Conservation (phyloP, 37 sponge, comb jelly and placozoan genomes). For the Halichondria panicea region DNA sequence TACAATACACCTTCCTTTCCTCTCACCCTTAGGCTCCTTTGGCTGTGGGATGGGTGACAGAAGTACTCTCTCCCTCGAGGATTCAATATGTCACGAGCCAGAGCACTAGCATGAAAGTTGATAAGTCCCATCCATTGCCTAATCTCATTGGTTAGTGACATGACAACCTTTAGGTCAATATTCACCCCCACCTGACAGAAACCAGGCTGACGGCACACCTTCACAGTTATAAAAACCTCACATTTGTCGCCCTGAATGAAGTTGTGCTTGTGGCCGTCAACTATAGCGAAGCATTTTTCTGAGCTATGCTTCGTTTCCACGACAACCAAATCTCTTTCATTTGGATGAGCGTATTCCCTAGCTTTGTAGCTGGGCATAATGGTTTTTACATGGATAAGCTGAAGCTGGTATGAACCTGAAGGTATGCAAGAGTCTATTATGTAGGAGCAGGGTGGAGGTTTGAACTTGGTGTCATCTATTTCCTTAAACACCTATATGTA, state of each 20-base stretch:
- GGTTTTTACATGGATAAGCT: constrained; percentile 19
- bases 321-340: constrained; percentile 35
- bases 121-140: constrained; percentile 73
- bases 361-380: background rate
- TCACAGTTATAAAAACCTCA: constrained; percentile 7
- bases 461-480: background rate
- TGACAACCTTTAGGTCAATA: constrained; percentile 35
- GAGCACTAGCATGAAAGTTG: constrained; percentile 28
- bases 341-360: constrained; percentile 26
- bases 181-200: background rate
- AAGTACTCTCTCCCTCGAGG: constrained; percentile 55
- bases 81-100: constrained; percentile 54
- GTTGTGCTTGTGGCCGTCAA: background rate
- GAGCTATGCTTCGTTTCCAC: background rate
- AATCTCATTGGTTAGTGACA: constrained; percentile 38
- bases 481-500: background rate
- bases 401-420: background rate
- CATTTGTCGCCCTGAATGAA: background rate
- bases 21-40: background rate
- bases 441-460: constrained; percentile 11
- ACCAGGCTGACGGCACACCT: constrained; percentile 4
- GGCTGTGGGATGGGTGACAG: background rate
- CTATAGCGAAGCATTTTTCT: constrained; percentile 3
- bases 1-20: background rate
- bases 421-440: constrained; percentile 1